Evolutionary conservation across 64 coral and sea anemone genomes (phyloP).

Genomic region (Pachyseris speciosa): DNA sequence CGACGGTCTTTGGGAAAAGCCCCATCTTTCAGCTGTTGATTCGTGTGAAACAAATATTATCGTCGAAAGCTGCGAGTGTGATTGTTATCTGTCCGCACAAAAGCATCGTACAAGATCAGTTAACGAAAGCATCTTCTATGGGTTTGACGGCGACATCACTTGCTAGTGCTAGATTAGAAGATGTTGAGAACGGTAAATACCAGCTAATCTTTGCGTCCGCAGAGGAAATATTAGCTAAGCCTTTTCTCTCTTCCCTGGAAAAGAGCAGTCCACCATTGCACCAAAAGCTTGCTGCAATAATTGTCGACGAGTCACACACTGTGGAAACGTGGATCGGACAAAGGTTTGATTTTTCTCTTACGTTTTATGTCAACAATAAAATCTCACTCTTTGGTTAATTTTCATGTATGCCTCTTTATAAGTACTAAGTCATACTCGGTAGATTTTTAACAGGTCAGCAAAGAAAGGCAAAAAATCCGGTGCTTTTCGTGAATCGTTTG

Average conservation of each 20-base stretch:
- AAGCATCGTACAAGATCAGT: slow-evolving; percentile 39
- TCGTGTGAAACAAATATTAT: not conserved
- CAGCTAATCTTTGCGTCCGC: not conserved
- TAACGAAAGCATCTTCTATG: not conserved
- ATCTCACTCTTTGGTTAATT: not conserved
- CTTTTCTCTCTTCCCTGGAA: not conserved
- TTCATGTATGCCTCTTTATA: not conserved
- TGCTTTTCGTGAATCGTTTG: slow-evolving; percentile 35
- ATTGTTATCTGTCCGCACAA: not conserved
- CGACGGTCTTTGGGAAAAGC: not conserved
- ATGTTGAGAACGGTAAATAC: not conserved
- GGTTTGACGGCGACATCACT: not conserved
- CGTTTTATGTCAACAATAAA: not conserved
- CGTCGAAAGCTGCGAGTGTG: too few species aligned
- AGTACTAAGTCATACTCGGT: not conserved
- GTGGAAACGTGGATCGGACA: slow-evolving; percentile 23
- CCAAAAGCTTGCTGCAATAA: slow-evolving; percentile 9
- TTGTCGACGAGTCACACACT: slow-evolving; percentile 21
- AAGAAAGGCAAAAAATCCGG: slow-evolving; percentile 7
- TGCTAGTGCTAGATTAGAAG: not conserved
- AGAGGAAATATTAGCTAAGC: not conserved
- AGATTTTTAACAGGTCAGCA: not conserved
- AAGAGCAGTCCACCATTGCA: not conserved
- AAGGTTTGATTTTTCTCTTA: slow-evolving; percentile 6
- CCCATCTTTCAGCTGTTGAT: not conserved